phyloP scores from a whole-genome alignment of 2,888 invertebrate species.

The Bombylius discolor region DNA sequence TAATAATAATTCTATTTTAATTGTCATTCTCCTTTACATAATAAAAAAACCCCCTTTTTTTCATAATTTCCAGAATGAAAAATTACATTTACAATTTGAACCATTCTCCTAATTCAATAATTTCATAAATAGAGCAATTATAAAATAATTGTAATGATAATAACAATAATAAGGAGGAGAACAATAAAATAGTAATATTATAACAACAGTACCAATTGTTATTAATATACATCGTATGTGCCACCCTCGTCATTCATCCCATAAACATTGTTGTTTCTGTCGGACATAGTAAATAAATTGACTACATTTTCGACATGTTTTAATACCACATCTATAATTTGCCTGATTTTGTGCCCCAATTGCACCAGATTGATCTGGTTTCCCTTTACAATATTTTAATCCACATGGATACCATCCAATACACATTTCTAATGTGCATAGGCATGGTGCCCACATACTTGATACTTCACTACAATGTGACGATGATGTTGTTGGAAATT shows the following conservation, averaged over 20 bases:
- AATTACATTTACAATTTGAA: too few species aligned
- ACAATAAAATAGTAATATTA: background rate
- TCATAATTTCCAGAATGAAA: too few species aligned
- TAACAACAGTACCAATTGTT: background rate
- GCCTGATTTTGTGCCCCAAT: slow-evolving; percentile 40
- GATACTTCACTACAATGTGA: slow-evolving; percentile 53
- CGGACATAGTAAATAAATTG: slow-evolving; percentile 75
- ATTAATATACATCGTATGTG: background rate
- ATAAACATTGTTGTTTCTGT: slow-evolving; percentile 69
- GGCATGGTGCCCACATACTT: slow-evolving; percentile 59
- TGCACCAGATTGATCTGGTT: slow-evolving; percentile 40
- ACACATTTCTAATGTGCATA: slow-evolving; percentile 75
- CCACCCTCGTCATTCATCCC: slow-evolving; percentile 58
- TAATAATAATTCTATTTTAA: too few species aligned
- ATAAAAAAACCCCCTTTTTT: background rate
- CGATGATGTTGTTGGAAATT: slow-evolving; percentile 46
- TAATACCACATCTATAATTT: slow-evolving; percentile 87
- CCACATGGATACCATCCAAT: slow-evolving; percentile 96
- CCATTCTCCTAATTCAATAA: too few species aligned
- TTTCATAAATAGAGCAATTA: background rate
- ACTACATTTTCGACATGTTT: slow-evolving; percentile 84
- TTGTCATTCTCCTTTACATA: background rate
- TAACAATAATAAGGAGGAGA: background rate
- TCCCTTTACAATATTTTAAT: slow-evolving; percentile 84
- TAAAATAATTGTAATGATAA: background rate